These are phyloP conservation scores for Venustoraphidia nigricollis DNA, from an alignment of 2,888 invertebrate genomes.

Conservation along the genomic window DNA sequence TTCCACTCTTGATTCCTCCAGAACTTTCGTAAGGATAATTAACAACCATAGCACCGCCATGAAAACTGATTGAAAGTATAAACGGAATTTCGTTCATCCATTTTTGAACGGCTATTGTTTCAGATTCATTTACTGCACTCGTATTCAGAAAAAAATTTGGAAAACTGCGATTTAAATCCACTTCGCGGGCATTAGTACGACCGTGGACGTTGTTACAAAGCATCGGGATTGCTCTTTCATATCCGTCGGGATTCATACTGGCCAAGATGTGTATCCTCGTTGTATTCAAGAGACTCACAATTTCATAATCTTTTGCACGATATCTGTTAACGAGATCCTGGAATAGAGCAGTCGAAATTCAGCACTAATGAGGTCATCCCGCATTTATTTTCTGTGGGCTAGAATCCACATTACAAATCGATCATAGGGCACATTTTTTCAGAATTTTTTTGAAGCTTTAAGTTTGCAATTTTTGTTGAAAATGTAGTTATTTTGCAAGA, in stretches of 20 bases:
- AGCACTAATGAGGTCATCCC: too few relatives aligned
- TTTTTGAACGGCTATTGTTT: conserved; percentile 38
- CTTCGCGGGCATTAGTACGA: conserved; percentile 17
- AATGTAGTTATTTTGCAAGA: too few relatives aligned
- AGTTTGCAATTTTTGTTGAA: too few relatives aligned
- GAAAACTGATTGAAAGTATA: conserved; percentile 45
- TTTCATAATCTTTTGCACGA: conserved; percentile 26
- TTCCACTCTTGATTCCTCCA: conserved; percentile 22
- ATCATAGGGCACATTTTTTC: too few relatives aligned
- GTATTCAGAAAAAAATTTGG: conserved; percentile 37
- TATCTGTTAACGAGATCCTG: conserved; percentile 33
- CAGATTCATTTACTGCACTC: conserved; percentile 30
- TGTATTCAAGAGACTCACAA: conserved; percentile 42
- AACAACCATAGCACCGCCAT: conserved; percentile 50
- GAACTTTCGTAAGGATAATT: conserved; percentile 53
- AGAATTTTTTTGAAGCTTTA: too few relatives aligned
- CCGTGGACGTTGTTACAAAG: conserved; percentile 19
- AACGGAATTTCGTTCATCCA: conserved; percentile 42
- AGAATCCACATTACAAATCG: too few relatives aligned
- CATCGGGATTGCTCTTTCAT: conserved; percentile 23
- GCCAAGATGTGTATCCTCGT: conserved; percentile 59
- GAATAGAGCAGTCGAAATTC: conserved; percentile 15
- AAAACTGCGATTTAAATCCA: conserved; percentile 43
- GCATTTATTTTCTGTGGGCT: too few relatives aligned
- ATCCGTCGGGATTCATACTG: conserved; percentile 64